Conservation (phyloP, 2,888 invertebrate species). For the Heliconius sara region DNA sequence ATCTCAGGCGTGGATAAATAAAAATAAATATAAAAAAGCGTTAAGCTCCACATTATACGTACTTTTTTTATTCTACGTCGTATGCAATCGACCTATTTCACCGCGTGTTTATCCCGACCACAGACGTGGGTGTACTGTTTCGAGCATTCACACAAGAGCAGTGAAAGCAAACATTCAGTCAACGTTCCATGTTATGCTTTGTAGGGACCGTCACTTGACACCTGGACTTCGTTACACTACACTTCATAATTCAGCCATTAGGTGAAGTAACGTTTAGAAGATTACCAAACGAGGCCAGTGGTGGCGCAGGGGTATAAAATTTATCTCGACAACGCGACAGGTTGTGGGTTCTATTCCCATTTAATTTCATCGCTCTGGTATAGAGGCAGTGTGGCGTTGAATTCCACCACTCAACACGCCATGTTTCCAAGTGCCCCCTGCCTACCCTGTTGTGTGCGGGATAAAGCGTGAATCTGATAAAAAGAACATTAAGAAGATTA, state of each 20-base stretch:
- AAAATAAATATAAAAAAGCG: constrained; percentile 15
- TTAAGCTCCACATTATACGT: constrained; percentile 10
- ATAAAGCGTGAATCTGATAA: too few relatives aligned
- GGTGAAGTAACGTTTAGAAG: constrained; percentile 20
- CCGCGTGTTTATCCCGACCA: constrained; percentile 55
- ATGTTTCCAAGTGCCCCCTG: too few relatives aligned
- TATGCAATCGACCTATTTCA: constrained; percentile 51
- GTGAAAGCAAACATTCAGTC: constrained; percentile 77
- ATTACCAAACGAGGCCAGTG: not conserved
- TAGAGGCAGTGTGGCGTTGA: too few relatives aligned
- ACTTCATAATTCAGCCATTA: constrained; percentile 34
- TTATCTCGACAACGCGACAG: too few relatives aligned
- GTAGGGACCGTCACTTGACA: constrained; percentile 75
- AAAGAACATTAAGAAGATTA: not conserved
- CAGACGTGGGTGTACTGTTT: constrained; percentile 72
- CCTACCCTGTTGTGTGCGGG: too few relatives aligned
- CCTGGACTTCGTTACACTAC: constrained; percentile 61
- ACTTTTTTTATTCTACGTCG: constrained; percentile 26
- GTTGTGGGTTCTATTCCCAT: too few relatives aligned
- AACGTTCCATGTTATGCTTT: constrained; percentile 75
- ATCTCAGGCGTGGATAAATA: not conserved
- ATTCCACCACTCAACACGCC: too few relatives aligned
- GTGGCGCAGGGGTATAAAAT: too few relatives aligned
- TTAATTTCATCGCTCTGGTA: too few relatives aligned
- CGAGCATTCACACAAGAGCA: constrained; percentile 67